A percentile compares a stretch with the other conserved stretches of the same genome.
Evolutionary conservation across 2,888 invertebrate genomes (phyloP).

Genomic region (Thera obeliscata): DNA sequence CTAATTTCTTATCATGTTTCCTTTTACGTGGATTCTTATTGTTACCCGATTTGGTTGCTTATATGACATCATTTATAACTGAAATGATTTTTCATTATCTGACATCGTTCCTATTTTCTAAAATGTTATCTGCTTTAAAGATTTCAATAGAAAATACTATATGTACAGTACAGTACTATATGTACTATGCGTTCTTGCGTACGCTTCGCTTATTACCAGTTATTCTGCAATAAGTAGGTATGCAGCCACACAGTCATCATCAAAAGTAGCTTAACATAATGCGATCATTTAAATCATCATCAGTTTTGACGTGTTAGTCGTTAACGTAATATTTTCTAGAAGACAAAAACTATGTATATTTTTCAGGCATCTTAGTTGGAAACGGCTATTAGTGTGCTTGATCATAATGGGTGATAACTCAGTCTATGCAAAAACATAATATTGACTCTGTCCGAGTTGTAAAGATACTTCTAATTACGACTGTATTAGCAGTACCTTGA

Average conservation of each 20-base stretch:
- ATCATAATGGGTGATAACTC: too few relatives aligned
- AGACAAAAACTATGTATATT: too few relatives aligned
- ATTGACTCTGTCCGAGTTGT: background rate
- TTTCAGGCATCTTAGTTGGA: too few relatives aligned
- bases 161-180: slow-evolving; percentile 23
- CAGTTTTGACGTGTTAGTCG: too few relatives aligned
- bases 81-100: background rate
- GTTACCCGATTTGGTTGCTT: background rate
- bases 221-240: slow-evolving; percentile 24
- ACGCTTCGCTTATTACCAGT: slow-evolving; percentile 30
- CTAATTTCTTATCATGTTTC: background rate
- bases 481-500: slow-evolving; percentile 1
- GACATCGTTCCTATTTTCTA: background rate
- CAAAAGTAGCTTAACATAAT: background rate
- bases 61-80: background rate
- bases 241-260: background rate
- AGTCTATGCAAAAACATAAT: too few relatives aligned
- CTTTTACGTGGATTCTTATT: background rate
- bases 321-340: too few relatives aligned
- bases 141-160: slow-evolving; percentile 25
- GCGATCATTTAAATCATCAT: background rate
- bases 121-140: slow-evolving; percentile 9
- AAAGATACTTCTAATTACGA: background rate
- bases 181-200: slow-evolving; percentile 27
- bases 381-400: too few relatives aligned